A percentile compares a stretch with the other conserved stretches of the same genome.
phyloP scores from a whole-genome alignment of 2,888 invertebrate genomes.

The Eilema depressum region DNA sequence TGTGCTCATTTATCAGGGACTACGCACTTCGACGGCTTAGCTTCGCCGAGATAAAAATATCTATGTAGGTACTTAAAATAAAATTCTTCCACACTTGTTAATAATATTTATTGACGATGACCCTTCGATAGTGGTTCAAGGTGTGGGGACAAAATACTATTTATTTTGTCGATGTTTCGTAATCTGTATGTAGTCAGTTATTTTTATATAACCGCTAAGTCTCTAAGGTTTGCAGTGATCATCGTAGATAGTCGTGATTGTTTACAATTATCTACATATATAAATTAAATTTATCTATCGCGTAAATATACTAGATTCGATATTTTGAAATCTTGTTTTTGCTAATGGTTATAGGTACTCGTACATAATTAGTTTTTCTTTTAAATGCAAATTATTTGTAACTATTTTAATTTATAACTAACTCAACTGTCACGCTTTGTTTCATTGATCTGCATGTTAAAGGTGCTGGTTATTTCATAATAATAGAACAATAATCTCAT shows the following conservation, averaged over 20 bases:
- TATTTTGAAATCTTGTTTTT: too few species aligned
- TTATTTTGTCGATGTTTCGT: slow-evolving; percentile 32
- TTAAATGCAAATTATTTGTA: too few species aligned
- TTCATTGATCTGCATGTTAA: background rate
- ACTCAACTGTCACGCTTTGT: background rate
- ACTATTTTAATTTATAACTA: too few species aligned
- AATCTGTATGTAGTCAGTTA: slow-evolving; percentile 11
- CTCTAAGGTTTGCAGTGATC: background rate
- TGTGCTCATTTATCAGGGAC: slow-evolving; percentile 71
- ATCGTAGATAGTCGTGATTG: background rate
- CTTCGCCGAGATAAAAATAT: slow-evolving; percentile 60
- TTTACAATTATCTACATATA: too few species aligned
- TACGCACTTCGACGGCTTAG: slow-evolving; percentile 57
- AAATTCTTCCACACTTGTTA: slow-evolving; percentile 53
- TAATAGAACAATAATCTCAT: background rate
- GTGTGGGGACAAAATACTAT: slow-evolving; percentile 35
- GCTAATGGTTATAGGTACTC: too few species aligned
- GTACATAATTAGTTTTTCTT: too few species aligned
- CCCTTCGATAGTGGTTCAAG: slow-evolving; percentile 39
- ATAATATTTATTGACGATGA: slow-evolving; percentile 51
- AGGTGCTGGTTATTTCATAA: background rate
- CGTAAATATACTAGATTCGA: too few species aligned
- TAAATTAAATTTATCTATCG: too few species aligned
- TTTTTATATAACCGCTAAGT: background rate
- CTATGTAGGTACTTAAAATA: slow-evolving; percentile 47